Conservation (phyloP, 2,888 invertebrate species). For the Agrochola litura region DNA sequence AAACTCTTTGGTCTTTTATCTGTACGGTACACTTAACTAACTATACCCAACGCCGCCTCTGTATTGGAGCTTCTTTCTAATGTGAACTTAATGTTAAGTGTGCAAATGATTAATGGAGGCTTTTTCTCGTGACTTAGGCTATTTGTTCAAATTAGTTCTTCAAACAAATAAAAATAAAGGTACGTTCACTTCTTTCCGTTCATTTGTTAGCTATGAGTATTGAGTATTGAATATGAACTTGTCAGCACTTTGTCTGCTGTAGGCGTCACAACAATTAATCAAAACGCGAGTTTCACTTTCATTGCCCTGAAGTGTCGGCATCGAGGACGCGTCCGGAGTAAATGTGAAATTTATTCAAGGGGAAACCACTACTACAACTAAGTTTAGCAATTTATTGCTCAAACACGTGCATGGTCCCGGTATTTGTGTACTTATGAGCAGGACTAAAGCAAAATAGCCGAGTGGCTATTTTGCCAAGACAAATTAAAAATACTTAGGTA, state of each 20-base stretch:
- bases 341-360: slow-evolving; percentile 77
- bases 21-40: slow-evolving; percentile 33
- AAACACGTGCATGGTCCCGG: slow-evolving; percentile 28
- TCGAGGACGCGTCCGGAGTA: slow-evolving; percentile 50
- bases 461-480: no score
- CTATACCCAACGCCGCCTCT: not conserved
- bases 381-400: no score
- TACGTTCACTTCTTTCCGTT: not conserved
- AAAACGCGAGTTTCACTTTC: slow-evolving; percentile 57
- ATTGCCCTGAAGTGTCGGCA: slow-evolving; percentile 36
- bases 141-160: not conserved
- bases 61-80: not conserved
- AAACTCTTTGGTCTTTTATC: slow-evolving; percentile 41
- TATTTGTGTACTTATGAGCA: not conserved
- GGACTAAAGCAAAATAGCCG: not conserved
- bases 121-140: no score
- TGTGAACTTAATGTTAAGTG: not conserved
- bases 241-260: slow-evolving; percentile 4
- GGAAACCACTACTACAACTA: slow-evolving; percentile 69
- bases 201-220: no score
- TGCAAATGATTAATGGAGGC: no score
- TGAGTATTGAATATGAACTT: no score
- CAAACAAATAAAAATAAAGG: not conserved
- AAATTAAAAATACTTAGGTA: no score
- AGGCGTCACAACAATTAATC: slow-evolving; percentile 50